A percentile compares a stretch with the other conserved stretches of the same genome.
Evolutionary conservation across 1,140 invertebrate species (phyloP).

Genomic region (Drosophila bifasciata): DNA sequence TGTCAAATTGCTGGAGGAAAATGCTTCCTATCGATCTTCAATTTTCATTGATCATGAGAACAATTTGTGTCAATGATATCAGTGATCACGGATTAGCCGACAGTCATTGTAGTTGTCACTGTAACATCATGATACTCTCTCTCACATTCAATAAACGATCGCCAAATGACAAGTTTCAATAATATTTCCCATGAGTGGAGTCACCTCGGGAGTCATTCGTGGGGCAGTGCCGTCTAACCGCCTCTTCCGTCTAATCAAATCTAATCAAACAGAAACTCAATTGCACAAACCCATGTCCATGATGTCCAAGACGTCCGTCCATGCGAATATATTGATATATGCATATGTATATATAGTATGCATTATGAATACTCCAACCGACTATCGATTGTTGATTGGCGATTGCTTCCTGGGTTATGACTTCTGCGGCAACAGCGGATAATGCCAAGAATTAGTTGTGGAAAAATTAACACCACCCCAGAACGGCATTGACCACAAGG

Average conservation of each 20-base stretch:
- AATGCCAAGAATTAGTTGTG: slow-evolving; percentile 80
- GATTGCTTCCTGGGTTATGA: slow-evolving; percentile 76
- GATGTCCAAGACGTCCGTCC: slow-evolving; percentile 5
- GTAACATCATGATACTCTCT: slow-evolving; percentile 1
- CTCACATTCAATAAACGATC: slow-evolving; percentile 22
- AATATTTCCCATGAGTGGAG: slow-evolving; percentile 32
- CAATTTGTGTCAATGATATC: slow-evolving; percentile 43
- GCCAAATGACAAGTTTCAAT: slow-evolving; percentile 24
- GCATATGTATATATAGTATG: slow-evolving; percentile 16
- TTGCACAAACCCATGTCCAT: too few relatives aligned
- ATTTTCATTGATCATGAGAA: slow-evolving; percentile 10
- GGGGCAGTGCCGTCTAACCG: slow-evolving; percentile 25
- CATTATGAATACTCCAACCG: slow-evolving; percentile 4
- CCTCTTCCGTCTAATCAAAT: slow-evolving; percentile 47
- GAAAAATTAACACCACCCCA: slow-evolving; percentile 79
- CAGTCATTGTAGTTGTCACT: neutral
- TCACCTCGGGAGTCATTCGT: neutral
- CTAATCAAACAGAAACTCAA: too few relatives aligned
- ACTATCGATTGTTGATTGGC: slow-evolving; percentile 18
- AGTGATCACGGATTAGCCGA: slow-evolving; percentile 6
- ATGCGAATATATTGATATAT: slow-evolving; percentile 55
- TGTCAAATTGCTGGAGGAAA: slow-evolving; percentile 44
- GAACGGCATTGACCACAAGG: slow-evolving; percentile 67
- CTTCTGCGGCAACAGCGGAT: slow-evolving; percentile 66
- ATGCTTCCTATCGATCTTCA: slow-evolving; percentile 5